phyloP scores from a whole-genome alignment of 1,140 invertebrate species.

The Drosophila pandora region DNA sequence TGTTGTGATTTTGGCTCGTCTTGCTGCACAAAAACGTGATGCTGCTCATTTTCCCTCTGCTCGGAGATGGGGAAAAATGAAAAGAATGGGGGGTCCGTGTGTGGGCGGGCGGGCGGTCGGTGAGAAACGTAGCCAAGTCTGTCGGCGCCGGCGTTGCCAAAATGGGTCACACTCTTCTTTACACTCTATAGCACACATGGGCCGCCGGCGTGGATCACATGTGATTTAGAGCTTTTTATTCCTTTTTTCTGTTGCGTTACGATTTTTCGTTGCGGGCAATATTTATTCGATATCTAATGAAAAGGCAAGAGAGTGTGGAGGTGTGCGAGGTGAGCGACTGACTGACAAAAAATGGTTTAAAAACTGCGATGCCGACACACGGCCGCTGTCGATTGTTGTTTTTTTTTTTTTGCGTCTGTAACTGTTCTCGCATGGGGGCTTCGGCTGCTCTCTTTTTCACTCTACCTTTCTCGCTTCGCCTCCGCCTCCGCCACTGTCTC shows the following conservation, averaged over 20 bases:
- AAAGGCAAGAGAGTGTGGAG: slow-evolving; percentile 19
- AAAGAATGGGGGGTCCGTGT: slow-evolving; percentile 1
- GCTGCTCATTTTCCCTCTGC: slow-evolving; percentile 60
- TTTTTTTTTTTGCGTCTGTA: slow-evolving; percentile 37
- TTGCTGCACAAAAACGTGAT: slow-evolving; percentile 81
- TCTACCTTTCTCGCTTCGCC: slow-evolving; percentile 23
- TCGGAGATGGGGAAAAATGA: slow-evolving; percentile 13
- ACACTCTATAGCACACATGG: slow-evolving; percentile 30
- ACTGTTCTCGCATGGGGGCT: slow-evolving; percentile 35
- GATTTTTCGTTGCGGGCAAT: slow-evolving; percentile 36
- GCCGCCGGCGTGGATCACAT: slow-evolving; percentile 49
- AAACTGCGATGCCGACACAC: slow-evolving; percentile 43
- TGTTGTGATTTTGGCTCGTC: slow-evolving; percentile 51
- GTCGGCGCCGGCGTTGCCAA: slow-evolving; percentile 38
- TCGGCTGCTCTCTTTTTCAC: slow-evolving; percentile 35
- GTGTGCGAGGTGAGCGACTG: slow-evolving; percentile 24
- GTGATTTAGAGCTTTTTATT: slow-evolving; percentile 48
- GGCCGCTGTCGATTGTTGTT: slow-evolving; percentile 29
- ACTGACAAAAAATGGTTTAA: slow-evolving; percentile 60
- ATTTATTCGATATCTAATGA: slow-evolving; percentile 47
- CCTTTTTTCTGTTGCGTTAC: not conserved
- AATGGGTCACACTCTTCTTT: slow-evolving; percentile 42
- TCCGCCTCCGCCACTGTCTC: slow-evolving; percentile 16
- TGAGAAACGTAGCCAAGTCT: slow-evolving; percentile 12
- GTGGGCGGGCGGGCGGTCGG: slow-evolving; percentile 18